Evolutionary conservation across 2,888 invertebrate genomes (phyloP).

Genomic region (Epirrhoe tristata): DNA sequence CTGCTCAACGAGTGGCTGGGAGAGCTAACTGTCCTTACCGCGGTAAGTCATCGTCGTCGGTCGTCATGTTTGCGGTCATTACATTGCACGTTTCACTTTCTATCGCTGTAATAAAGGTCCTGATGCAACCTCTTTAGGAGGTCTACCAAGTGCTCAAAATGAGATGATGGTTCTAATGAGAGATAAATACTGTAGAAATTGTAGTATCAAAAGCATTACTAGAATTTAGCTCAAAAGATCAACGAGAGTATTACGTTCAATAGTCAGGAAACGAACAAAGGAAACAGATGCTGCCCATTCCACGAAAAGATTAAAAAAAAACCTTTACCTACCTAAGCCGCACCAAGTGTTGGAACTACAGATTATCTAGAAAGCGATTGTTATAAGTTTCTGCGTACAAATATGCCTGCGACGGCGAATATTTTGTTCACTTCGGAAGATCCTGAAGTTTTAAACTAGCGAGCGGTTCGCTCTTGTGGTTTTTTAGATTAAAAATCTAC

Average conservation of each 20-base stretch:
- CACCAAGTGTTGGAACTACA: conserved; percentile 10
- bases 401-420: background rate
- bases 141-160: too few relatives aligned
- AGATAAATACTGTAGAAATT: too few relatives aligned
- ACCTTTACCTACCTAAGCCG: background rate
- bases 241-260: background rate
- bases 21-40: conserved; percentile 90
- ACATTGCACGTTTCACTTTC: too few relatives aligned
- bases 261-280: background rate
- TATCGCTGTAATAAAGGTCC: too few relatives aligned
- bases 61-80: background rate
- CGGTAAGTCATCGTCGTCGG: conserved; percentile 82
- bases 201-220: too few relatives aligned
- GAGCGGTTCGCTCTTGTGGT: too few relatives aligned
- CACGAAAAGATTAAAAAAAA: background rate
- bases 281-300: background rate
- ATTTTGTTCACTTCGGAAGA: background rate
- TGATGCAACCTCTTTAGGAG: too few relatives aligned
- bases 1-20: conserved; percentile 92
- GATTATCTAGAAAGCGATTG: conserved; percentile 35
- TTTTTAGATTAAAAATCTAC: too few relatives aligned
- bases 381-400: background rate
- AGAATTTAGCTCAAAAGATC: background rate
- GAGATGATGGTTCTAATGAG: too few relatives aligned
- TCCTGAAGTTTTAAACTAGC: too few relatives aligned